phyloP scores from a whole-genome alignment of 2,797 vertebrate species.

The Pteropus rufus region DNA sequence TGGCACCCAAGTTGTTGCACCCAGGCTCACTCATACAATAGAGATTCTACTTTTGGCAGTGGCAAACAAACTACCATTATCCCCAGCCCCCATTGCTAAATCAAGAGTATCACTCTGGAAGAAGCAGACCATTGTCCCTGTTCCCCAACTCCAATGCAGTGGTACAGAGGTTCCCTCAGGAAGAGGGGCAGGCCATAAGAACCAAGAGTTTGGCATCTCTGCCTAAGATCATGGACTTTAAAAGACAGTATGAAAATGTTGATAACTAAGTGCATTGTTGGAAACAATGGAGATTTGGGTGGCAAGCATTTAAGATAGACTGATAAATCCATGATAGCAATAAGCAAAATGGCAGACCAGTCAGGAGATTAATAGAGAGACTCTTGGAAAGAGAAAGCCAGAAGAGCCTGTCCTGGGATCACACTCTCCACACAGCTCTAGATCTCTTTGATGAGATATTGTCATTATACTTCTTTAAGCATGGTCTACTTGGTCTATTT shows the following conservation, averaged over 20 bases:
- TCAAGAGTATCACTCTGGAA: background rate
- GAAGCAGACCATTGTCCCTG: background rate
- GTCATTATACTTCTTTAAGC: background rate
- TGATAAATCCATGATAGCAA: background rate
- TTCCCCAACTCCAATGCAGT: background rate
- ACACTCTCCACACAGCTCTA: background rate
- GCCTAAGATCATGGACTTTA: background rate
- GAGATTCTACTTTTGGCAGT: background rate
- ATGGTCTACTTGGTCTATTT: background rate
- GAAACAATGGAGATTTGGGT: background rate
- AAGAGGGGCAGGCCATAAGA: background rate
- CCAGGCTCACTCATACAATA: background rate
- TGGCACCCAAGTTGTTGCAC: background rate
- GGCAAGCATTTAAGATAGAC: background rate
- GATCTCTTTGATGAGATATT: background rate
- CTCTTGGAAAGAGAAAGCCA: background rate
- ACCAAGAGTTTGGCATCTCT: background rate
- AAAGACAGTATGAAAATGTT: background rate
- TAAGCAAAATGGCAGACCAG: background rate
- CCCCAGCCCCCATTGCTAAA: background rate
- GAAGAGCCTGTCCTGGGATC: background rate
- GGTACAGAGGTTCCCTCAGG: background rate
- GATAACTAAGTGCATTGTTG: background rate
- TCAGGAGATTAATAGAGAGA: conserved; percentile 3
- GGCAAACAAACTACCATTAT: background rate